Percentiles rank a stretch among this genome's conserved stretches.
phyloP scores from a whole-genome alignment of 2,113 vertebrate genomes.

The Saccopteryx bilineata region DNA sequence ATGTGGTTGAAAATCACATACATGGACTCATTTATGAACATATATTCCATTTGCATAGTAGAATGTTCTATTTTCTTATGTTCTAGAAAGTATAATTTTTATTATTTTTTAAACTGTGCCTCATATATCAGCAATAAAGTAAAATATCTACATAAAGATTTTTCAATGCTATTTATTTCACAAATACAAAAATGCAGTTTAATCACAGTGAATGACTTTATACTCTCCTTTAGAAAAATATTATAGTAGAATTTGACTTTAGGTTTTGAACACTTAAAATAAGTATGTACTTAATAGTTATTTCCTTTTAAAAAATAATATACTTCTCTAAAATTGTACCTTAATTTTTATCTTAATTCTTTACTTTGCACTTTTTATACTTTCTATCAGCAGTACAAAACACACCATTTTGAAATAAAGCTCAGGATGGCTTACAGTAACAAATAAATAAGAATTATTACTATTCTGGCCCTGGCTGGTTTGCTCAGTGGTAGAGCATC shows the following conservation, averaged over 20 bases:
- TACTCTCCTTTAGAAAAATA: slow-evolving; percentile 33
- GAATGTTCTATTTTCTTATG: not conserved
- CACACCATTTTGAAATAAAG: slow-evolving; percentile 7
- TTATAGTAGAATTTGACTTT: not conserved
- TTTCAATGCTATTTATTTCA: slow-evolving; percentile 58
- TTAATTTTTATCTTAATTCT: not conserved
- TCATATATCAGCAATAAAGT: slow-evolving; percentile 54
- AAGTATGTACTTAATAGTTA: not conserved
- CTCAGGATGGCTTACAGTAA: not conserved
- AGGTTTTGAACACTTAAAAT: slow-evolving; percentile 39
- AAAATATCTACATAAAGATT: not conserved
- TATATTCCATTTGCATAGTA: no score
- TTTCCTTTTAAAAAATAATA: slow-evolving; percentile 55
- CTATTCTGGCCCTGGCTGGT: not conserved
- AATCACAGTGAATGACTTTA: slow-evolving; percentile 15
- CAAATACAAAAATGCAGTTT: slow-evolving; percentile 24
- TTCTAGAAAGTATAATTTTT: slow-evolving; percentile 45
- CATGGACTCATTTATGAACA: no score
- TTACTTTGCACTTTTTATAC: not conserved
- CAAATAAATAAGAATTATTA: not conserved
- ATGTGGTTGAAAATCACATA: no score
- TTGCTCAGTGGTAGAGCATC: no score
- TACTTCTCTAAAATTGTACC: not conserved
- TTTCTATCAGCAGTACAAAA: not conserved
- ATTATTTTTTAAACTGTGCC: slow-evolving; percentile 39